Conservation (phyloP, 30 jellyfish, hydroid and myxozoan species). For the Nemopilema nomurai region DNA sequence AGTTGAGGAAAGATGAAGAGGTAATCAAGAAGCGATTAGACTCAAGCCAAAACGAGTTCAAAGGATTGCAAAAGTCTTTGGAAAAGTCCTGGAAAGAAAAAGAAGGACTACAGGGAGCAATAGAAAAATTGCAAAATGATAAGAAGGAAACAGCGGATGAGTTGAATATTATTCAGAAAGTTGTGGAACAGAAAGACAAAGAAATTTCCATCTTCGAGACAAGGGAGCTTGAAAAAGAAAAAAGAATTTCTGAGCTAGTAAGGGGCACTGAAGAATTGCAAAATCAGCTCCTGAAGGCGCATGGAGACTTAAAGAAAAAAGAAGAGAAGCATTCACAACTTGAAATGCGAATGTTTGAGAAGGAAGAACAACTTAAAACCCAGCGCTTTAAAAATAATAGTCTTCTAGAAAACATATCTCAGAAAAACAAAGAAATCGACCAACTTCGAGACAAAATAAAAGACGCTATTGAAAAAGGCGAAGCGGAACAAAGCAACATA, state of each 20-base stretch:
- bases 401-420: constrained; percentile 21
- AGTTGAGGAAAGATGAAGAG: not conserved
- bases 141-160: not conserved
- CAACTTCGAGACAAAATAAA: not conserved
- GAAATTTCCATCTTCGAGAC: not conserved
- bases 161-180: not conserved
- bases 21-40: not conserved
- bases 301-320: not conserved
- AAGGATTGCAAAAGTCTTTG: constrained; percentile 37
- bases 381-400: not conserved
- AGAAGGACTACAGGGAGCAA: constrained; percentile 1
- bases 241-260: not conserved
- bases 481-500: not conserved
- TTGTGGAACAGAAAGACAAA: constrained; percentile 2
- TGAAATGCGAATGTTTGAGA: not conserved
- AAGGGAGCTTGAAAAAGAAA: not conserved
- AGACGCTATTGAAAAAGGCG: not conserved
- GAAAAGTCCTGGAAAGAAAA: constrained; percentile 48
- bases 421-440: constrained; percentile 5
- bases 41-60: constrained; percentile 7
- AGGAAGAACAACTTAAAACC: constrained; percentile 7
- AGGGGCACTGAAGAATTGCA: not conserved
- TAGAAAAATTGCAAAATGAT: not conserved
- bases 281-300: not conserved
- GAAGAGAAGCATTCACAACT: not conserved